Percentiles rank a stretch among this genome's conserved stretches.
phyloP scores from a whole-genome alignment of 2,888 invertebrate species.

The Acleris holmiana region DNA sequence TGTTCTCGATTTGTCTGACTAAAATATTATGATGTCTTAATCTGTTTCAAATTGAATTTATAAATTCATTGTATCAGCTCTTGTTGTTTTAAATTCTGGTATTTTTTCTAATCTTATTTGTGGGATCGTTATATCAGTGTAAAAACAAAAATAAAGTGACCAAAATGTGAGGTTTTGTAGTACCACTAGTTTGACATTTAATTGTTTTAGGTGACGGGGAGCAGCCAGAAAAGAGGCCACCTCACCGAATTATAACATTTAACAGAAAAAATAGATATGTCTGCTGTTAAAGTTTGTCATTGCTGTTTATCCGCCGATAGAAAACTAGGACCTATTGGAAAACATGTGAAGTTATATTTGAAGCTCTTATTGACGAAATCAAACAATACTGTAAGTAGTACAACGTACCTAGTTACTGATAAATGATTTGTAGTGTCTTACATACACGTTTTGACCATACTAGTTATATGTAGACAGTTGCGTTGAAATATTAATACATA shows the following conservation, averaged over 20 bases:
- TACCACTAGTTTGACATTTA: background rate
- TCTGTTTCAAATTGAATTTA: background rate
- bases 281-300: constrained; percentile 21
- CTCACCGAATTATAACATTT: constrained; percentile 22
- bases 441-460: too few relatives aligned
- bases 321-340: constrained; percentile 30
- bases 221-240: constrained; percentile 19
- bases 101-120: too few relatives aligned
- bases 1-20: background rate
- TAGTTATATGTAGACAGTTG: too few relatives aligned
- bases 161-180: too few relatives aligned
- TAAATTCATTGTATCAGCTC: too few relatives aligned
- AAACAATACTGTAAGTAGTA: constrained; percentile 5
- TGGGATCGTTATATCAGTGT: too few relatives aligned
- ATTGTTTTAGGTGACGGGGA: constrained; percentile 10
- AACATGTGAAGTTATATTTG: constrained; percentile 31
- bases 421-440: too few relatives aligned
- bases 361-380: constrained; percentile 18
- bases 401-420: too few relatives aligned
- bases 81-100: too few relatives aligned
- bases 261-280: constrained; percentile 35
- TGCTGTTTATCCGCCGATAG: constrained; percentile 41
- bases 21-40: background rate
- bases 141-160: too few relatives aligned
- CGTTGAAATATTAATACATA: too few relatives aligned